These are phyloP conservation scores for Craniophora ligustri DNA, from an alignment of 2,888 invertebrate genomes.

Conservation along the genomic window DNA sequence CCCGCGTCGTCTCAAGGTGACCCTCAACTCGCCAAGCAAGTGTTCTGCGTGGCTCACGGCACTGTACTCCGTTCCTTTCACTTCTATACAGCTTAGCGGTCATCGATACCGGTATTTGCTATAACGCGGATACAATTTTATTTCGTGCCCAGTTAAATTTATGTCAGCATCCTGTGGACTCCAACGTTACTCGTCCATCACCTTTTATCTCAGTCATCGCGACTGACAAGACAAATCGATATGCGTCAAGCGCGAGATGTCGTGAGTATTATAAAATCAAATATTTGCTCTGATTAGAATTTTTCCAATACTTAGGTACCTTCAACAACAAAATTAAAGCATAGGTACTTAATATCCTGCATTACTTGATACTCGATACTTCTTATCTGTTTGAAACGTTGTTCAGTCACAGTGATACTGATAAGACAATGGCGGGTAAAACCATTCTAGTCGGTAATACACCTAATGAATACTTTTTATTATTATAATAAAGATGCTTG, in stretches of 20 bases:
- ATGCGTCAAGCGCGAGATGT: constrained; percentile 86
- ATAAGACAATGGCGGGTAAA: constrained; percentile 6
- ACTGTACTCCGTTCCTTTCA: constrained; percentile 79
- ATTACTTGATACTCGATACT: no score
- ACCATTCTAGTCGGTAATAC: constrained; percentile 19
- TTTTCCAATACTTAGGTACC: constrained; percentile 50
- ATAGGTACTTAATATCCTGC: no score
- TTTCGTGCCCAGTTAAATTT: constrained; percentile 76
- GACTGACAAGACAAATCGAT: constrained; percentile 87
- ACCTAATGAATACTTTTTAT: constrained; percentile 8
- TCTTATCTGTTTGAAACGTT: not conserved
- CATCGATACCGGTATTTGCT: constrained; percentile 75
- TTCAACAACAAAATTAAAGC: not conserved
- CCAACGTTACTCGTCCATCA: constrained; percentile 86
- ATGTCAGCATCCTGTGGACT: constrained; percentile 86
- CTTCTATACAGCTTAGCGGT: constrained; percentile 67
- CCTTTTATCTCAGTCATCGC: constrained; percentile 82
- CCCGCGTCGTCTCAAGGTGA: constrained; percentile 82
- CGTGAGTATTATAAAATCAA: constrained; percentile 77
- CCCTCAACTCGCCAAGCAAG: constrained; percentile 77
- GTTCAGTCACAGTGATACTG: constrained; percentile 1
- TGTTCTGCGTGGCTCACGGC: constrained; percentile 68
- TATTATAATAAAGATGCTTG: no score
- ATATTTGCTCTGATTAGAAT: constrained; percentile 67
- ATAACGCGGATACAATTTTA: constrained; percentile 75